Conservation (phyloP, 2,888 invertebrate species). For the Cantharis lateralis region DNA sequence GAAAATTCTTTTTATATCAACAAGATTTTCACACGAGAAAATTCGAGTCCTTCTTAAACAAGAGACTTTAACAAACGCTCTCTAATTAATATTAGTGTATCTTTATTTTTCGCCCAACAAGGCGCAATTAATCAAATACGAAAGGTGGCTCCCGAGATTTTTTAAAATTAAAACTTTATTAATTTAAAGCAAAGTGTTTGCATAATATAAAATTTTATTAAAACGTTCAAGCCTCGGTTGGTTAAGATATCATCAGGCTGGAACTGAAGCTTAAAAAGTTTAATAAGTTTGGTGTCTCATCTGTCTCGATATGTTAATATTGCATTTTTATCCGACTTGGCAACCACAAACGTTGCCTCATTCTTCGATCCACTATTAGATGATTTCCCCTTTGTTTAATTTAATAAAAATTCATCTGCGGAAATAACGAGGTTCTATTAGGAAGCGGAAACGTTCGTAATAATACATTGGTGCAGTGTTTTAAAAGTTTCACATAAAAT, state of each 20-base stretch:
- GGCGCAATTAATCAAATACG: neutral
- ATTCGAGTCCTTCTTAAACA: neutral
- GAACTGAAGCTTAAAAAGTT: neutral
- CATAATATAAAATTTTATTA: neutral
- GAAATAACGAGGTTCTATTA: neutral
- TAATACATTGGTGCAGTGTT: neutral
- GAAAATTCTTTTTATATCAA: neutral
- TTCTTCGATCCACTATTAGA: neutral
- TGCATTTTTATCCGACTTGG: neutral
- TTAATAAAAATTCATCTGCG: neutral
- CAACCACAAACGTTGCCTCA: neutral
- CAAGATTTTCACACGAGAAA: neutral
- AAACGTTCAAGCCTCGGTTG: neutral
- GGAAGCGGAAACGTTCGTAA: neutral
- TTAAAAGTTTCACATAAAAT: neutral
- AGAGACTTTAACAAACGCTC: neutral
- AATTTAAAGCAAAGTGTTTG: neutral
- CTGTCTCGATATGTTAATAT: neutral
- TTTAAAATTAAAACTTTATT: neutral
- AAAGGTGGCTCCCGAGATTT: neutral
- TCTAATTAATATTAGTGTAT: neutral
- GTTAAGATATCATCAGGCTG: neutral
- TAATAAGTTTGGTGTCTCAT: neutral
- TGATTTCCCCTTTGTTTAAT: neutral
- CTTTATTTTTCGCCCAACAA: neutral